phyloP scores from a whole-genome alignment of 2,888 invertebrate species.

The Pollenia griseotomentosa region DNA sequence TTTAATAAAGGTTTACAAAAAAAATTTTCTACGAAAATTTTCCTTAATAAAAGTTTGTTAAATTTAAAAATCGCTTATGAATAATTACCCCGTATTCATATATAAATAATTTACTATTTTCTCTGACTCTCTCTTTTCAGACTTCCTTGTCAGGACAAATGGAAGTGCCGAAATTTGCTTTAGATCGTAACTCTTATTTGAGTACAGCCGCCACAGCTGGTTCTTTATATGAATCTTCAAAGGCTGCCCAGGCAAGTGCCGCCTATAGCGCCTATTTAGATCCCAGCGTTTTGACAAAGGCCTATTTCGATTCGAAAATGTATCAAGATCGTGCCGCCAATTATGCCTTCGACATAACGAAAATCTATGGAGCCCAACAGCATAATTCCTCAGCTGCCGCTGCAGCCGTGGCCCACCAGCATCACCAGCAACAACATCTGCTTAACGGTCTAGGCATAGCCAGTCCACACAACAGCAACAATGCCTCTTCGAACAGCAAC shows the following conservation, averaged over 20 bases:
- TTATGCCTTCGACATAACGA: constrained; percentile 84
- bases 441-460: constrained; percentile 79
- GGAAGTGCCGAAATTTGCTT: constrained; percentile 83
- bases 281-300: constrained; percentile 84
- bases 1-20: too few species aligned
- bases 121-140: constrained; percentile 72
- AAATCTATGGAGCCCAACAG: constrained; percentile 84
- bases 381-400: constrained; percentile 79
- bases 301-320: constrained; percentile 84
- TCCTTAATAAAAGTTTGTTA: too few species aligned
- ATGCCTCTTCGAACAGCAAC: constrained; percentile 79
- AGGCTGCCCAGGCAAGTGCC: constrained; percentile 82
- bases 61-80: too few species aligned
- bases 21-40: too few species aligned
- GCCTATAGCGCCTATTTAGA: constrained; percentile 84
- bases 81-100: too few species aligned
- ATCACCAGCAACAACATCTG: constrained; percentile 80
- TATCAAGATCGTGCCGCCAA: constrained; percentile 84
- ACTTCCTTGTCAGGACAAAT: constrained; percentile 82
- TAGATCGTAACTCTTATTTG: constrained; percentile 82
- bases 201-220: constrained; percentile 83
- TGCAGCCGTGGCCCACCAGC: constrained; percentile 81
- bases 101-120: constrained; percentile 15
- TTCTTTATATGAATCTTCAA: constrained; percentile 80
- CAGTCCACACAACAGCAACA: constrained; percentile 77